Conservation (phyloP, 2,113 vertebrate genomes). For the Microtus ochrogaster region DNA sequence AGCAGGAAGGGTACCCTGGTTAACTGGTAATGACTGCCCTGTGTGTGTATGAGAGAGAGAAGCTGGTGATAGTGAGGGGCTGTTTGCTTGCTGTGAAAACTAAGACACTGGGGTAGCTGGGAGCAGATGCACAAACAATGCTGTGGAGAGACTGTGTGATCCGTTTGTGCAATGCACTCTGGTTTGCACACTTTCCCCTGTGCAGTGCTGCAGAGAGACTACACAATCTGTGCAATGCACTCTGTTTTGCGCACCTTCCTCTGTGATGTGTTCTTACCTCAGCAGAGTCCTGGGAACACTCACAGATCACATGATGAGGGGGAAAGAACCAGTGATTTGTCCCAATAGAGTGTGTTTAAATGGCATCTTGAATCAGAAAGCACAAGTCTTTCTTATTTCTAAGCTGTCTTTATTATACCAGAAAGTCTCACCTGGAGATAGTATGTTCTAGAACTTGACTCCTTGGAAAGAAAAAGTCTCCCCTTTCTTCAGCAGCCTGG, state of each 20-base stretch:
- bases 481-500: background rate
- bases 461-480: background rate
- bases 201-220: background rate
- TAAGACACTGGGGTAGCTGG: background rate
- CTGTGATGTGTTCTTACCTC: background rate
- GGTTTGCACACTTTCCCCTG: no score
- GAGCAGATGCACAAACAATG: background rate
- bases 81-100: background rate
- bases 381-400: background rate
- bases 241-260: no score
- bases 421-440: background rate
- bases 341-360: background rate
- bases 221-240: accelerated
- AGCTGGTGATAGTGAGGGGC: background rate
- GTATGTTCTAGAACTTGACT: background rate
- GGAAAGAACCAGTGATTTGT: background rate
- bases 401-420: background rate
- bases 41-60: background rate
- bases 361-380: background rate
- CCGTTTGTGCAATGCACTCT: background rate
- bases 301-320: background rate
- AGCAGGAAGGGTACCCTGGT: accelerated
- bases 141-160: no score
- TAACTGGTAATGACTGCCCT: accelerated
- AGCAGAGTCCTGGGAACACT: no score